Percentiles rank a stretch among this genome's conserved stretches.
These are phyloP conservation scores for Eleginops maclovinus DNA, from an alignment of 2,113 vertebrate species.

Conservation along the genomic window DNA sequence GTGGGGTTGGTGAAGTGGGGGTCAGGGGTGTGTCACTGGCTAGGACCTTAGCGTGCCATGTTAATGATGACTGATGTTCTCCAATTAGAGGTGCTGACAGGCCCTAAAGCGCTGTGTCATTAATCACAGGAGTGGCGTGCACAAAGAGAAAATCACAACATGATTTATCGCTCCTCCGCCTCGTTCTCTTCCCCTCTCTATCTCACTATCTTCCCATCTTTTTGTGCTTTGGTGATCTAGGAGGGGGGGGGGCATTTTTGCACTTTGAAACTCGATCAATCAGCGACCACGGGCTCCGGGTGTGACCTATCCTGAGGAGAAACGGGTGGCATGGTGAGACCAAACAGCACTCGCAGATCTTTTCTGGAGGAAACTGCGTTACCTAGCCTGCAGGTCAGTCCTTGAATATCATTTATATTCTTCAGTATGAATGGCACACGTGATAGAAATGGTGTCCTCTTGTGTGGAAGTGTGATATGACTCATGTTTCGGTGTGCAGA, in stretches of 20 bases:
- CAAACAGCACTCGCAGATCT: slow-evolving; percentile 16
- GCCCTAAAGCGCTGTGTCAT: slow-evolving; percentile 82
- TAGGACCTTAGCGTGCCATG: slow-evolving; percentile 68
- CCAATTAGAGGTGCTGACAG: slow-evolving; percentile 87
- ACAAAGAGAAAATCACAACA: slow-evolving; percentile 79
- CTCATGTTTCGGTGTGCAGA: slow-evolving; percentile 3
- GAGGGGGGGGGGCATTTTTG: slow-evolving; percentile 52
- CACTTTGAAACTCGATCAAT: slow-evolving; percentile 74
- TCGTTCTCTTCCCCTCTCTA: slow-evolving; percentile 61
- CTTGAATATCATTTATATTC: slow-evolving; percentile 29
- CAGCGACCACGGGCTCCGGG: slow-evolving; percentile 31
- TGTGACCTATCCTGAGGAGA: slow-evolving; percentile 51
- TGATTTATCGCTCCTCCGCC: slow-evolving; percentile 83
- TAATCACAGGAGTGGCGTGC: slow-evolving; percentile 80
- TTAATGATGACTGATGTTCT: slow-evolving; percentile 87
- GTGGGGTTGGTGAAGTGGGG: slow-evolving; percentile 57
- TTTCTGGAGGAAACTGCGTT: slow-evolving; percentile 7
- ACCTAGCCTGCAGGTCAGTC: slow-evolving; percentile 8
- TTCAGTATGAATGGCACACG: slow-evolving; percentile 25
- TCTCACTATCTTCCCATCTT: slow-evolving; percentile 49
- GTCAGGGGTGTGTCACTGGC: slow-evolving; percentile 69
- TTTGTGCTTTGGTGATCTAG: slow-evolving; percentile 71
- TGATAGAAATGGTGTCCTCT: slow-evolving; percentile 9
- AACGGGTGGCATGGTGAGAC: slow-evolving; percentile 26
- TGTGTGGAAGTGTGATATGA: background rate